These are phyloP conservation scores for Lepidostoma basale DNA, from an alignment of 1,140 invertebrate species.

Conservation along the genomic window DNA sequence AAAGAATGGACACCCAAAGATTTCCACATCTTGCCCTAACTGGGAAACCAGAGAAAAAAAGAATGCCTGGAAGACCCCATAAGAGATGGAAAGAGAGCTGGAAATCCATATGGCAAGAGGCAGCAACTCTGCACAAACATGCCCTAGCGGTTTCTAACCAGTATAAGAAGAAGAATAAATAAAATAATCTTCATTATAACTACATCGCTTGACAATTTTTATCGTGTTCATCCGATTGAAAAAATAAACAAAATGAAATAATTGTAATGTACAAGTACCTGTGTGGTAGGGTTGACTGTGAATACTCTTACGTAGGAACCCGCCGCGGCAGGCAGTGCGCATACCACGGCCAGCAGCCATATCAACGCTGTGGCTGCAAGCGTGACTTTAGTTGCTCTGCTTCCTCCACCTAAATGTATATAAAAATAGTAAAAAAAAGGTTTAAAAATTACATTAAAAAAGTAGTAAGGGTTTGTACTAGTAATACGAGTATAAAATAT, in stretches of 20 bases:
- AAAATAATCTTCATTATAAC: not conserved
- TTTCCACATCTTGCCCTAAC: no score
- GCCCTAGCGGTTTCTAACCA: no score
- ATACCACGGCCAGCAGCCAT: slow-evolving; percentile 74
- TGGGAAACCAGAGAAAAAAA: no score
- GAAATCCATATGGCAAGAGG: no score
- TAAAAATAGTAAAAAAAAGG: slow-evolving; percentile 34
- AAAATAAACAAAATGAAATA: slow-evolving; percentile 43
- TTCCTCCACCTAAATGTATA: slow-evolving; percentile 70
- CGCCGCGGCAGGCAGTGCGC: slow-evolving; percentile 73
- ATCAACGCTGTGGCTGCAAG: slow-evolving; percentile 67
- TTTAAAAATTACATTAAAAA: not conserved
- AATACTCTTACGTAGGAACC: slow-evolving; percentile 66
- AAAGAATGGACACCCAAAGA: no score
- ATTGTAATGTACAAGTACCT: no score
- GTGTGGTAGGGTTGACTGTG: slow-evolving; percentile 31
- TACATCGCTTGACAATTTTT: not conserved
- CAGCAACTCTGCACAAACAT: no score
- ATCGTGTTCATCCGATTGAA: not conserved
- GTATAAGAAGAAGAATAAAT: no score
- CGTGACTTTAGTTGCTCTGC: slow-evolving; percentile 67
- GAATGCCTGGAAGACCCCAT: no score
- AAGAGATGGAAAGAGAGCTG: no score
- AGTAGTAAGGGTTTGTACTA: not conserved
- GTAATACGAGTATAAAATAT: not conserved